Evolutionary conservation across 2,113 vertebrate genomes (phyloP).

Genomic region (Suncus etruscus): DNA sequence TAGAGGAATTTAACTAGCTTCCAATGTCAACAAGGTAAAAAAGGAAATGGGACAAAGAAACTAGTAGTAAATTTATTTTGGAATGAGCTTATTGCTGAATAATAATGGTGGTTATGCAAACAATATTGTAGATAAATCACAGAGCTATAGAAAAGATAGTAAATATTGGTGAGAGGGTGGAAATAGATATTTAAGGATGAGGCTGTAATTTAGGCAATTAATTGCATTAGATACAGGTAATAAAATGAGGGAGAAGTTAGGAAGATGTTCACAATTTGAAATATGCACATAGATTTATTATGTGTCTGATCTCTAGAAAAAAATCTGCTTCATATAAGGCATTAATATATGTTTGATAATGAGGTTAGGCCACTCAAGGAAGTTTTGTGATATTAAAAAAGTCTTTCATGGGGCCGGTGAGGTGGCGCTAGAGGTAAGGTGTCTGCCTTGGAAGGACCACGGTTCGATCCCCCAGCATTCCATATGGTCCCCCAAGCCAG

Average conservation of each 20-base stretch:
- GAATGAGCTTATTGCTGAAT: slow-evolving; percentile 24
- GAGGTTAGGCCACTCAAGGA: background rate
- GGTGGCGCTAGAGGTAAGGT: no score
- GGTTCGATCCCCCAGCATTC: no score
- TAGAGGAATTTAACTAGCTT: background rate
- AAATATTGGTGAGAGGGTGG: background rate
- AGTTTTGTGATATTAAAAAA: background rate
- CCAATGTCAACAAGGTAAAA: background rate
- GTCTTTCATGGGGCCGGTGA: no score
- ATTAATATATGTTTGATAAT: background rate
- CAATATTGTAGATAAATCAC: background rate
- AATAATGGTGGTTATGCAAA: background rate
- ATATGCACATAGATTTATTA: background rate
- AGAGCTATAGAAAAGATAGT: background rate
- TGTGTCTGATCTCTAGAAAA: slow-evolving; percentile 17
- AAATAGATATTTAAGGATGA: background rate
- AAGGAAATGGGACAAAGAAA: background rate
- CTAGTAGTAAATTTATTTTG: background rate
- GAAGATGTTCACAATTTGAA: slow-evolving; percentile 11
- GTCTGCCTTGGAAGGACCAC: no score
- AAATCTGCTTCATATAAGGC: background rate
- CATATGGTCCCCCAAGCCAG: no score
- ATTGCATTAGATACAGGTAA: background rate
- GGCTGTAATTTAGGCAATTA: background rate
- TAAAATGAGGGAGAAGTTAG: background rate